Base-by-base conservation (phyloP, 1,140 invertebrate species). In the Popillia japonica region DNA sequence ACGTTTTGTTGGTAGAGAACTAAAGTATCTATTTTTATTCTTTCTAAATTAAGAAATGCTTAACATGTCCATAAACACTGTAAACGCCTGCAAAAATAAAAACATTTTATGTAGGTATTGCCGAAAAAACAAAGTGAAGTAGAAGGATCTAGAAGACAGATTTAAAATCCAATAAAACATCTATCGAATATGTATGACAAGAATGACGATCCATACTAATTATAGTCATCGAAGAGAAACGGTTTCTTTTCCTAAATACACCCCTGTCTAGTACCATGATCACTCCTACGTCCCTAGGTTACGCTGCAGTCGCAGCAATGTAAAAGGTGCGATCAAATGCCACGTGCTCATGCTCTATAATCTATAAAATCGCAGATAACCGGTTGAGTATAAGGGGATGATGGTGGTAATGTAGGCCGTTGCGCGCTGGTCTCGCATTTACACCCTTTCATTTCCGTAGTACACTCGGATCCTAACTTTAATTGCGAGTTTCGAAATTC, bases 361-460 rank as follows among this genome's bases (percentile, higher is more conserved):
- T 82, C 81, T 81, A 80, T 76, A 80, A 79, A 78, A 82, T 82
- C 81, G 80, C 80, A 78, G 79, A 79, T 82, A 82, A 82, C 79
- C 80, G 80, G 80, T 80, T 81, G 80, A 79, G 34, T 41, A 74
- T 44, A 68, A 68, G 61, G 61, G 61, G 61, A 68, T 68, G 61
- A 68, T 74, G 72, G 72, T 74, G 72, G 17, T 44, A 74, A 44
- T 44, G 17, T 81, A 82, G 79, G 78, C 75, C 77, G 79, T 79
- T 82, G 81, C 81, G 81, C 81, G 79, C 80, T 80, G 77, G 27
- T 68, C 78, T 74, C 80, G 72, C 77, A 80, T 80, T 79, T 82
- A 82, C 80, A 82, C 81, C 81, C 81, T 82, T 81, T 82, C 79
- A 82, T 82, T 82, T 82, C 81, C 81, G 77, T 77, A 73, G 22